Base-by-base conservation (phyloP, 2,797 vertebrate genomes). In the Sylvilagus floridanus region DNA sequence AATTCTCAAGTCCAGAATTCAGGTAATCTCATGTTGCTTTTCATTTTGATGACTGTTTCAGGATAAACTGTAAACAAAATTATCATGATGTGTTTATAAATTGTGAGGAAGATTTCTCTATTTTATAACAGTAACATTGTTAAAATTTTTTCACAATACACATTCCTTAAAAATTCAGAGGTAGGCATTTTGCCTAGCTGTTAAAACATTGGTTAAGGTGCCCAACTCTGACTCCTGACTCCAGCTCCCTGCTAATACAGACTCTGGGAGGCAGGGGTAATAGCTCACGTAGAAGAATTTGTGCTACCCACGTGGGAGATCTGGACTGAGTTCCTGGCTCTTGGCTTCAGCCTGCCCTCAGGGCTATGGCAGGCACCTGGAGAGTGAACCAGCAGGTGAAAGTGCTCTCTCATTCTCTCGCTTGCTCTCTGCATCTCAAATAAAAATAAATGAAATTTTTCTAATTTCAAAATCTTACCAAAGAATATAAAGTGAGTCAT, bases 81-180 rank as follows among this genome's bases (percentile, higher is more conserved):
- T 87, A 85, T 62, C 65, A n/a, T 71, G 16, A 78, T 82, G 4
- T 30, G 30, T 72, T 95, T 82, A 0, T 78, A 88, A 62, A 94
- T 82, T 90, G 84, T 87, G 26, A 88, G 52, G 8, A 63, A 92
- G 30, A 86, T 96, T 95, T 78, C 26, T 95, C 28, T 95, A 30
- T 87, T 95, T 95, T 88, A 91, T 91, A 91, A 78, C 4, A 79
- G 26, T 88, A 52, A 92, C 90, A 2, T 73, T 92, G 17, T 89
- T 68, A 84, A 65, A 86, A 2, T 17, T 28, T 65, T 62, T 68
- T 60, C 32, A 85, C 78, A 88, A 77, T 54, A 83, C 54, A 2
- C 0, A 42, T 14, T 66, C 17, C 57, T 83, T 19, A 91, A 93
- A 88, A 86, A 47, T 88, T 37, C 7, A 81, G 35, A 82, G 90